A percentile compares a stretch with the other conserved stretches of the same genome.
Conservation (phyloP, 2,797 vertebrate genomes). For the Galaxias olidus region DNA sequence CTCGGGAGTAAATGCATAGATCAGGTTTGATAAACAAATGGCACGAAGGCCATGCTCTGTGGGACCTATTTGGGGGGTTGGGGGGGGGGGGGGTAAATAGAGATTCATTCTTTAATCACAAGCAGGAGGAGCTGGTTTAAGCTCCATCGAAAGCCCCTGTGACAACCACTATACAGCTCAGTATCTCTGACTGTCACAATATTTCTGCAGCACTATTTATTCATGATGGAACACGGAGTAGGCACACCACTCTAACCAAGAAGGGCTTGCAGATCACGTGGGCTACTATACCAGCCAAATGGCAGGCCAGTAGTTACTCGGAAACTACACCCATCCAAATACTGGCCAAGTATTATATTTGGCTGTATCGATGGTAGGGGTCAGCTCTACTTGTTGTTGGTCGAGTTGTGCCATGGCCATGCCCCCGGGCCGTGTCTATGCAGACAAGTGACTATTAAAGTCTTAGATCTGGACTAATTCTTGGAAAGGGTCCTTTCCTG, state of each 20-base stretch:
- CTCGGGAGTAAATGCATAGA: conserved; percentile 11
- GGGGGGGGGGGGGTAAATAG: too few relatives aligned
- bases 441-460: not conserved
- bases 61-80: conserved; percentile 22
- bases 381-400: conserved; percentile 36
- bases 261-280: conserved; percentile 46
- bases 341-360: conserved; percentile 52
- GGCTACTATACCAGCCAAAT: conserved; percentile 55
- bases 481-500: conserved; percentile 14
- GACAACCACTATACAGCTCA: conserved; percentile 56
- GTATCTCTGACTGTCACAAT: conserved; percentile 65
- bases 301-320: conserved; percentile 53
- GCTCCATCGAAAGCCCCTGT: conserved; percentile 62
- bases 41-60: conserved; percentile 10
- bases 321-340: conserved; percentile 59
- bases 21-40: conserved; percentile 7
- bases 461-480: conserved; percentile 4
- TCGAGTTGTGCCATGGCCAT: conserved; percentile 25
- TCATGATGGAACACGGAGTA: conserved; percentile 63
- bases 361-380: conserved; percentile 34
- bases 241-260: conserved; percentile 52
- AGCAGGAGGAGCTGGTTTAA: conserved; percentile 52
- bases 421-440: conserved; percentile 28
- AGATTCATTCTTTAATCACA: conserved; percentile 50
- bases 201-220: conserved; percentile 74